A percentile compares a stretch with the other conserved stretches of the same genome.
Conservation (phyloP, 37 sponge, comb jelly and placozoan genomes). For the Corticium candelabrum region DNA sequence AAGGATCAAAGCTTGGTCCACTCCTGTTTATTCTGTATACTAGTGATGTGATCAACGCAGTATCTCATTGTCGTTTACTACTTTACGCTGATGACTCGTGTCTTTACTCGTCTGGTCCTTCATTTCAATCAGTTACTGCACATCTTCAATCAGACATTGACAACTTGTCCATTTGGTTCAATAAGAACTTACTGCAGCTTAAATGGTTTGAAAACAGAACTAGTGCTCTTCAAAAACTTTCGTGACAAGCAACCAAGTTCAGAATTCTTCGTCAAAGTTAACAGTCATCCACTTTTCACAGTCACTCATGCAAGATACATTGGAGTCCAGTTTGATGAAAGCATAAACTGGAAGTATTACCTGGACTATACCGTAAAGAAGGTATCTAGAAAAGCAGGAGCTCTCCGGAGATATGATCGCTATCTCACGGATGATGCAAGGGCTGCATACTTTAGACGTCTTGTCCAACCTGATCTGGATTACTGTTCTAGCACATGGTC, state of each 20-base stretch:
- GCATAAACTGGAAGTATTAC: neutral
- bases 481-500: neutral
- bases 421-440: neutral
- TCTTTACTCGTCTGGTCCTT: neutral
- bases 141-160: neutral
- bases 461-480: neutral
- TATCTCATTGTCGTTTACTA: neutral
- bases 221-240: neutral
- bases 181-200: neutral
- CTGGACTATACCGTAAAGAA: neutral
- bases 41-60: neutral
- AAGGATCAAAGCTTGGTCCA: constrained; percentile 22
- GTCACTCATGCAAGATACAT: neutral
- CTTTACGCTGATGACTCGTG: neutral
- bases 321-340: neutral
- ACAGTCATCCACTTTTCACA: neutral
- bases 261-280: neutral
- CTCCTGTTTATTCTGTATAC: constrained; percentile 15
- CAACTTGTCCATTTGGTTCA: neutral
- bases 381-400: neutral
- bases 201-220: neutral
- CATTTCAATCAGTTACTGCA: neutral
- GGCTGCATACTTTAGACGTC: neutral
- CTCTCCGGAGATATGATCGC: neutral
- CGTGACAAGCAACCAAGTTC: neutral